Evolutionary conservation across 2,113 vertebrate species (phyloP).

Genomic region (Madoqua kirkii): DNA sequence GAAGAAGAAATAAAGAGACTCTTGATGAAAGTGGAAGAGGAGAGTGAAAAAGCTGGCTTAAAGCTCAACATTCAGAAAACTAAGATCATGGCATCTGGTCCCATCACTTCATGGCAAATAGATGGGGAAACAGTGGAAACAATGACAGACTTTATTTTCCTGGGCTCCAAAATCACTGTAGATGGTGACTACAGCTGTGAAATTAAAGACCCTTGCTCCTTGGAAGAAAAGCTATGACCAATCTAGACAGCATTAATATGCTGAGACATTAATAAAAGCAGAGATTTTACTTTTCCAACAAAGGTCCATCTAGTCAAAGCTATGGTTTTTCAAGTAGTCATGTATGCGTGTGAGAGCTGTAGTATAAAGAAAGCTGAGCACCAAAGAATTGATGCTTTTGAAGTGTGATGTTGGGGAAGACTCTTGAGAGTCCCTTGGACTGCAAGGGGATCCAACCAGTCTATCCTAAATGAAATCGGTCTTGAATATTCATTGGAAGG

Average conservation of each 20-base stretch:
- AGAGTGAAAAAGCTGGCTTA: background rate
- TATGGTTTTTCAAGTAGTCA: background rate
- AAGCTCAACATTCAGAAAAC: background rate
- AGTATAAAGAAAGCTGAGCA: background rate
- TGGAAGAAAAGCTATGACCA: background rate
- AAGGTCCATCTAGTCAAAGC: background rate
- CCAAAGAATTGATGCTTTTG: background rate
- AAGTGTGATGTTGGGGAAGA: background rate
- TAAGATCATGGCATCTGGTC: fast-evolving
- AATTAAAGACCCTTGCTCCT: background rate
- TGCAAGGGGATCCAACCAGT: background rate
- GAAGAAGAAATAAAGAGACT: background rate
- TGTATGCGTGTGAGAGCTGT: background rate
- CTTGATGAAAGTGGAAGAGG: background rate
- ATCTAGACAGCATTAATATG: background rate
- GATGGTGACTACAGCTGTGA: background rate
- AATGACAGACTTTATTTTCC: background rate
- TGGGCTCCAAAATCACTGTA: background rate
- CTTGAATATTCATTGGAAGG: background rate
- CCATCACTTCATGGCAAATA: background rate
- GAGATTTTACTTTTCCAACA: background rate
- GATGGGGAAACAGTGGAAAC: background rate
- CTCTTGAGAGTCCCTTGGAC: background rate
- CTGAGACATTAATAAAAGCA: background rate
- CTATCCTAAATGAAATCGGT: background rate